These are phyloP conservation scores for Dromiciops gliroides DNA, from an alignment of 2,113 vertebrate species.

Conservation along the genomic window DNA sequence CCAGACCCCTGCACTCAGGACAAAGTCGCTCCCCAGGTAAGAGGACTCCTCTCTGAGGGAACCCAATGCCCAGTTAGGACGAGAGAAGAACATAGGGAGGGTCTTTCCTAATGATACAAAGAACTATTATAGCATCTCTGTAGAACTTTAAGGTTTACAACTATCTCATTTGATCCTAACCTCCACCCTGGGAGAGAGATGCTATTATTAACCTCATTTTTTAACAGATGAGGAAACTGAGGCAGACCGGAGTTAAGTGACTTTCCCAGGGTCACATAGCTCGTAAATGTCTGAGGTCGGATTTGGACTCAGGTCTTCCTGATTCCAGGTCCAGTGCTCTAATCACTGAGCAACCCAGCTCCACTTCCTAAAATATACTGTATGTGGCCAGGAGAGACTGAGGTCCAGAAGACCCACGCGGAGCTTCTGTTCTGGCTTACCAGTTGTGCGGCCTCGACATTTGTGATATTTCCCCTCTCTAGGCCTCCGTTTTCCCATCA, in stretches of 20 bases:
- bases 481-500: not conserved
- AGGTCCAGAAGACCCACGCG: not conserved
- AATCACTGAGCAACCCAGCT: not conserved
- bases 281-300: not conserved
- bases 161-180: not conserved
- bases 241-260: not conserved
- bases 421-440: not conserved
- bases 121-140: not conserved
- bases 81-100: not conserved
- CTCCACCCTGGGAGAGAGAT: not conserved
- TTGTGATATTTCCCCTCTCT: not conserved
- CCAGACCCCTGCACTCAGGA: slow-evolving; percentile 1
- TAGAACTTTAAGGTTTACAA: not conserved
- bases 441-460: not conserved
- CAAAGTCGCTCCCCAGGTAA: slow-evolving; percentile 62
- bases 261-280: no score
- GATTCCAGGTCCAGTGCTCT: not conserved
- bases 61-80: not conserved
- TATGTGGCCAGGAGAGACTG: not conserved
- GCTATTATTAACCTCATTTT: not conserved
- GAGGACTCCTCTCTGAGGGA: not conserved
- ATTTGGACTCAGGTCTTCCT: not conserved
- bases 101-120: not conserved
- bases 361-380: not conserved
- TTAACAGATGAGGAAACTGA: not conserved